A percentile compares a stretch with the other conserved stretches of the same genome.
These are phyloP conservation scores for Holacanthus passer DNA, from an alignment of 2,113 vertebrate species.

Conservation along the genomic window DNA sequence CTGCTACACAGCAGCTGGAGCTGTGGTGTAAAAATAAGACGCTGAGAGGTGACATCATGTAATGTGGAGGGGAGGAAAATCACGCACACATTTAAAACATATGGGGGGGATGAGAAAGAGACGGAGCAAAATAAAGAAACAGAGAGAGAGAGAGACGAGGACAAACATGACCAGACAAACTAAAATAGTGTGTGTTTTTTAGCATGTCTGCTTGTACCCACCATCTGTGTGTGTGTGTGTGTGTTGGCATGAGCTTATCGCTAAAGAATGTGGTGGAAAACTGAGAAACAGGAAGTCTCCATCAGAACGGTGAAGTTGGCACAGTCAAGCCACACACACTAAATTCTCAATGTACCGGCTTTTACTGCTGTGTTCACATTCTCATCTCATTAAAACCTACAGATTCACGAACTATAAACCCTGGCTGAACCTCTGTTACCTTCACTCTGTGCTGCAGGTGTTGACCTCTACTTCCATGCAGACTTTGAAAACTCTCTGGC, in stretches of 20 bases:
- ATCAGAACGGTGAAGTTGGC: conserved; percentile 60
- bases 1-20: neutral
- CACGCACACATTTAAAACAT: conserved; percentile 24
- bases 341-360: conserved; percentile 4
- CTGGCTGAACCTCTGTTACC: neutral
- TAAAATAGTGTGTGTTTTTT: conserved; percentile 17
- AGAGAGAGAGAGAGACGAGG: neutral
- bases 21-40: conserved; percentile 17
- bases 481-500: neutral
- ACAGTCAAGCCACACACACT: conserved; percentile 22
- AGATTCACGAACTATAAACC: neutral
- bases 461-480: neutral
- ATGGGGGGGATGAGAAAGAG: neutral
- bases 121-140: neutral
- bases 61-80: conserved; percentile 10
- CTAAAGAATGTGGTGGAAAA: conserved; percentile 82
- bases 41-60: conserved; percentile 60
- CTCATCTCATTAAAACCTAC: conserved; percentile 26
- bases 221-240: conserved; percentile 35
- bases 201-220: conserved; percentile 25
- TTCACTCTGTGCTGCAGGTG: conserved; percentile 41
- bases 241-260: conserved; percentile 79
- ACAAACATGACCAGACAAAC: conserved; percentile 23
- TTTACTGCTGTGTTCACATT: conserved; percentile 1
- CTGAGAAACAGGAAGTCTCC: conserved; percentile 83